phyloP scores from a whole-genome alignment of 2,797 vertebrate genomes.

The Tenualosa ilisha region DNA sequence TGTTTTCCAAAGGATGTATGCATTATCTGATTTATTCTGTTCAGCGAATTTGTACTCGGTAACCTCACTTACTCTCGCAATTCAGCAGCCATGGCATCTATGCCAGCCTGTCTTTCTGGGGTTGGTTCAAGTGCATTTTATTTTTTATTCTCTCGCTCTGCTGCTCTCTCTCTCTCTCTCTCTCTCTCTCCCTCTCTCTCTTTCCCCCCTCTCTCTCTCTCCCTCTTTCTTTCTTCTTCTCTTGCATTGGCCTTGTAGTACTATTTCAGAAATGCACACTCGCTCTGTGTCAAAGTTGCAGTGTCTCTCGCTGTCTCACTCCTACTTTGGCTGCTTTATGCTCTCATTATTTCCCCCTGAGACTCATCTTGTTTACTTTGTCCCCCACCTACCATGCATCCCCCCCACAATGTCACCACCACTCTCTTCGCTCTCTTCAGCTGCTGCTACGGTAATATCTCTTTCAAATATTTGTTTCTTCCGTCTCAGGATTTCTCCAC shows the following conservation, averaged over 20 bases:
- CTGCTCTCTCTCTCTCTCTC: not conserved
- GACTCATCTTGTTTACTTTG: conserved; percentile 75
- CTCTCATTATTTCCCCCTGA: conserved; percentile 61
- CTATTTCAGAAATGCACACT: conserved; percentile 28
- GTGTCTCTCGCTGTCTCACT: not conserved
- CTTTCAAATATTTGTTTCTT: conserved; percentile 80
- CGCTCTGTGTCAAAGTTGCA: conserved; percentile 1
- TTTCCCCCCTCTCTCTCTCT: too few species aligned
- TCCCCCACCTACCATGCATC: conserved; percentile 50
- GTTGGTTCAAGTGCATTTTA: not conserved
- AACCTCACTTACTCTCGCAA: not conserved
- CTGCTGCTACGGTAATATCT: conserved; percentile 75
- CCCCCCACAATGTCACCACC: conserved; percentile 41
- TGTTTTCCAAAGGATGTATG: conserved; percentile 29
- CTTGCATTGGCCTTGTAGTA: conserved; percentile 2
- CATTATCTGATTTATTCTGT: conserved; percentile 41
- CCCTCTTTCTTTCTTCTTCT: not conserved
- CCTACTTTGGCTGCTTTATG: conserved; percentile 54
- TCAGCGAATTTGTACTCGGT: conserved; percentile 46
- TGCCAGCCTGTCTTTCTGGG: not conserved
- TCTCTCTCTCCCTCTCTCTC: not conserved
- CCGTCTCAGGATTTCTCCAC: conserved; percentile 59
- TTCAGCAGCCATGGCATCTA: not conserved
- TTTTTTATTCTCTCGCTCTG: not conserved
- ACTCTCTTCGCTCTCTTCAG: conserved; percentile 61